Evolutionary conservation across 1,140 invertebrate species (phyloP), one percentile per base, ranked within the genome.

Genomic region (Megathymus violae): DNA sequence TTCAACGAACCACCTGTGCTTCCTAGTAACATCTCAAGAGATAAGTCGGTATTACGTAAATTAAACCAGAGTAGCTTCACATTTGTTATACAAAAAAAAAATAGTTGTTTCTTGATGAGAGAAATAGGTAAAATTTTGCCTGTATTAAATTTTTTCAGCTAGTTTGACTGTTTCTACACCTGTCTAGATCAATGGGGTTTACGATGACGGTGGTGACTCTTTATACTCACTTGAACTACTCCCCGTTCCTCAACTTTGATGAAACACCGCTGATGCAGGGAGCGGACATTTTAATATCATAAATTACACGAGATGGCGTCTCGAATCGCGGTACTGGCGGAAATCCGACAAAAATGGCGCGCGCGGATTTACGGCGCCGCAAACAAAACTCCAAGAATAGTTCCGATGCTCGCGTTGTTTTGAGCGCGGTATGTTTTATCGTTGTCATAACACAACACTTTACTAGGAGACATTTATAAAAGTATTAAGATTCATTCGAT

Each of bases 211-310:
- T n/a, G n/a, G n/a, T n/a, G n/a, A n/a, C 10, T 14, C 10, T 16
- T 56, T 56, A 41, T 56, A 56, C n/a, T 36, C 9, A 27, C 25
- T 56, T 43, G 40, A 56, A 27, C 11, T 25, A 22, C 22, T 43
- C 13, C 7, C 13, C 27, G 5, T n/a, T 31, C 22, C 27, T 44
- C 4, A 22, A 31, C 52, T 44, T 10, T 56, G 38, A 15, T 9
- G 27, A 22, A 43, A 31, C 52, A 56, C 17, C 22, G 51, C 51
- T 56, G 51, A 56, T 38, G 19, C 38, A 31, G 22, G 19, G 38
- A 43, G 51, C 51, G 51, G 51, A 56, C 51, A 56, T 56, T 56
- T 56, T 56, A 56, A 56, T 56, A 56, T 56, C 51, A 56, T 56
- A 56, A 56, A 56, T 56, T 56, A 56, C 40, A 43, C 22, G 22